Conservation (phyloP, 2,888 invertebrate species). For the Drosophila austrosaltans region DNA sequence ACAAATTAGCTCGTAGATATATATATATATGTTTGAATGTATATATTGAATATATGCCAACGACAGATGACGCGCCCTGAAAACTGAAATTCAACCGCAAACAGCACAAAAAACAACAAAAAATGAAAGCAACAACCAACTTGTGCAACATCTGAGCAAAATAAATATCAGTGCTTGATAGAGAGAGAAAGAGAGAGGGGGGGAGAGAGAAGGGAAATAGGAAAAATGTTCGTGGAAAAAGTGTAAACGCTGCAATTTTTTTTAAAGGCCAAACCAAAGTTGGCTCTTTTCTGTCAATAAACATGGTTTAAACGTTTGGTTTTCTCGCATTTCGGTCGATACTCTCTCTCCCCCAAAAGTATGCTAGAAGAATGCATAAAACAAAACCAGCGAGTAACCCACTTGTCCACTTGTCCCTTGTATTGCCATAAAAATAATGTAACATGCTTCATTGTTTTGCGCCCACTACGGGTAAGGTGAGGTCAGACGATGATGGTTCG, state of each 20-base stretch:
- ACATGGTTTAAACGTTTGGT: conserved; percentile 45
- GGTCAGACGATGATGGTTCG: not conserved
- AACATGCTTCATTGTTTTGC: conserved; percentile 59
- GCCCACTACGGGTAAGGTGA: not conserved
- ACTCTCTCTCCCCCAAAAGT: conserved; percentile 45
- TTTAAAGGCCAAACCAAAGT: conserved; percentile 31
- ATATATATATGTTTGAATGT: conserved; percentile 47
- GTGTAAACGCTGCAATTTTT: conserved; percentile 56
- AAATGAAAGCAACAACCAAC: conserved; percentile 48
- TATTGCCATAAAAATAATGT: conserved; percentile 55
- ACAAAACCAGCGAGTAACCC: conserved; percentile 13
- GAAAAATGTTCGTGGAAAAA: conserved; percentile 29
- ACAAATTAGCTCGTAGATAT: conserved; percentile 71
- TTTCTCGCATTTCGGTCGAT: not conserved
- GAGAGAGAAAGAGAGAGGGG: not conserved
- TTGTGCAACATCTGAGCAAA: conserved; percentile 72
- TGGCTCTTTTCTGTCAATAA: conserved; percentile 52
- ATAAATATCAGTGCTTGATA: conserved; percentile 52
- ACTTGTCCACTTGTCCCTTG: not conserved
- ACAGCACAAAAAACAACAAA: conserved; percentile 32
- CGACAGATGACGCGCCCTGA: conserved; percentile 68
- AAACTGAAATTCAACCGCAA: conserved; percentile 50
- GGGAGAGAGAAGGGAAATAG: not conserved
- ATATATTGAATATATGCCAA: conserved; percentile 75
- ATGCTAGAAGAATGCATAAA: conserved; percentile 69